Evolutionary conservation across 2,888 invertebrate species (phyloP), one percentile per base, ranked within the genome.

Genomic region (Carterocephalus palaemon): DNA sequence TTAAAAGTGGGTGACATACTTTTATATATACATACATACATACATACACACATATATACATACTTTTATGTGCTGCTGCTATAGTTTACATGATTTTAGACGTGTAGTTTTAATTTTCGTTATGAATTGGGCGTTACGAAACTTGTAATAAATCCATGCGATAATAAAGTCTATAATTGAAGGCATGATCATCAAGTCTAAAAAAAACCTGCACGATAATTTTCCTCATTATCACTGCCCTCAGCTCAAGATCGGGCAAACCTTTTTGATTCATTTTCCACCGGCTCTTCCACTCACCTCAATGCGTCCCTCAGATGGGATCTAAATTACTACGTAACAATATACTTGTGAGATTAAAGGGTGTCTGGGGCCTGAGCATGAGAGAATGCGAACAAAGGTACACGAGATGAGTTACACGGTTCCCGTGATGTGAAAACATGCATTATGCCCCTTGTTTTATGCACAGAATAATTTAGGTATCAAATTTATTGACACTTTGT

Each of bases 301-400:
- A 76, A 76, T 75, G 76, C 70, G 60, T 57, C 70, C 68, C 70
- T 65, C 64, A 65, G 81, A 83, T 82, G 78, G 69, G 70, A 80
- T 81, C 81, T 81, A 80, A 83, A 83, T 82, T 80, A 79, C 79
- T 67, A 62, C 66, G 70, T 74, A 68, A 74, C 70, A 76, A 77
- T 68, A 72, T 74, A 75, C 81, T 79, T 78, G 70, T 71, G 70
- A 75, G 79, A 80, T 80, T 79, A 78, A 81, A 82, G 70, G 82
- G 80, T 77, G 82, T 84, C 82, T 83, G 82, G 59, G 52, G 73
- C 78, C 76, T 52, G 61, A 79, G 82, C 64, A 52, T 49, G 50
- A 42, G 50, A 48, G 51, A 51, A 52, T 48, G 51, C 49, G 53
- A 51, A 54, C 54, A 54, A 43, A 43, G 8, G 36, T 43, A 28